Conservation (phyloP, 2,888 invertebrate genomes). For the Cyclophora albipunctata region DNA sequence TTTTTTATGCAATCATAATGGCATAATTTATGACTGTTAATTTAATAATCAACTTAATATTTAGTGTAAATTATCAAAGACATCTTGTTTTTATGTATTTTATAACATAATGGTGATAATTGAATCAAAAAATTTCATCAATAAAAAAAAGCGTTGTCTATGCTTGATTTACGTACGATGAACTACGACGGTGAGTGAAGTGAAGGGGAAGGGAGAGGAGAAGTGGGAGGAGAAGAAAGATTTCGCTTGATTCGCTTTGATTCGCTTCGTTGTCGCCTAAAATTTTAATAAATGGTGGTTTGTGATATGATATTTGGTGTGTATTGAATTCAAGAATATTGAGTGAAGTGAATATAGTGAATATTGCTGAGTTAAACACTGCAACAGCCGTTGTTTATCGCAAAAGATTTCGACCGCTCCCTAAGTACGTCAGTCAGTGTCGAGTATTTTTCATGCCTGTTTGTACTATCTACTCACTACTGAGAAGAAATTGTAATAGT, state of each 20-base stretch:
- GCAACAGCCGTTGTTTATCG: constrained; percentile 32
- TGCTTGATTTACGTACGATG: constrained; percentile 42
- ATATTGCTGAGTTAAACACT: constrained; percentile 37
- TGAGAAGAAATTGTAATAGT: constrained; percentile 70
- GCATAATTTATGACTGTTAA: no score
- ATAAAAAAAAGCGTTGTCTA: constrained; percentile 41
- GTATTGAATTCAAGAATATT: constrained; percentile 51
- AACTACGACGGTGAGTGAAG: background rate
- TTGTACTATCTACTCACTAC: constrained; percentile 61
- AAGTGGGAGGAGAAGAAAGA: constrained; percentile 8
- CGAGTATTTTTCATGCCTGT: constrained; percentile 69
- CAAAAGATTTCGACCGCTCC: constrained; percentile 68
- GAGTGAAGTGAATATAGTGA: constrained; percentile 44
- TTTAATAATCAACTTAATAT: no score
- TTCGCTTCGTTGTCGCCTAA: constrained; percentile 69
- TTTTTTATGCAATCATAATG: no score
- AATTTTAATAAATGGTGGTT: constrained; percentile 55
- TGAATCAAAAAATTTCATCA: constrained; percentile 1
- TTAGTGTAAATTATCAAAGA: no score
- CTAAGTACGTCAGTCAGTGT: constrained; percentile 63
- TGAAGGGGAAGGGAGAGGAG: constrained; percentile 44
- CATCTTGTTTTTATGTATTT: no score
- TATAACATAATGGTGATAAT: no score
- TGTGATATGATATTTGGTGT: constrained; percentile 47
- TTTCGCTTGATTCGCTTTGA: constrained; percentile 44